Evolutionary conservation across 2,888 invertebrate species (phyloP), one percentile per base, ranked within the genome.

Genomic region (Epsilonema sp.): DNA sequence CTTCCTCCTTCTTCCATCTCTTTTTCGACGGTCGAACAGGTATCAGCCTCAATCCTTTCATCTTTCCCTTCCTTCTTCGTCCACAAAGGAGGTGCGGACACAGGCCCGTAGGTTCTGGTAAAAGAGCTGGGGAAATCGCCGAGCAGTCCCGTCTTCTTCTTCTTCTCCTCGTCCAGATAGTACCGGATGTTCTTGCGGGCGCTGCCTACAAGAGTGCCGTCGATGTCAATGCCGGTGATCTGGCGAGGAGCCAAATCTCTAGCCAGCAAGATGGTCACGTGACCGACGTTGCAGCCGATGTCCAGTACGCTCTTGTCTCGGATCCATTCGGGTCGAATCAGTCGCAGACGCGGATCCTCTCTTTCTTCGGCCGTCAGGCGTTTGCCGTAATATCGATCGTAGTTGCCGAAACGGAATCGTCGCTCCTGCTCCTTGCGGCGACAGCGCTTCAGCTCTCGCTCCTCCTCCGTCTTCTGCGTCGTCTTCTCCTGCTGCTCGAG

Each of bases 241-340:
- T 80, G 80, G 52, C 76, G 76, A 2, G 92, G 89, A 31, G 77
- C 74, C 56, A 84, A 78, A 58, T 85, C 81, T 52, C 82, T 74
- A 0, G 87, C 94, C 43, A 97, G 75, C 0, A 81, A 78, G 37
- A 92, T 75, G 11, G 94, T 87, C 55, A 97, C 77, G 65, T 89
- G 85, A 1, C 97, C 97, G 51, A 86, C 82, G 69, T 97, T 97
- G 68, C 94, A 97, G 19, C 97, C 97, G 62, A 97, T 82, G 64
- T 97, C 97, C 53, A 97, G 72, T 40, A 94, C 80, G 67, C 86
- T 83, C 68, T 84, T 89, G 53, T 53, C 79, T 53, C 78, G 74
- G 66, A 94, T 90, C 62, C 90, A 74, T 58, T 85, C 80, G 39
- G 75, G 71, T 58, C 82, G 77, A 59, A 94, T 80, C 47, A 80